phyloP scores from a whole-genome alignment of 1,140 invertebrate species.

The Scylla paramamosain region DNA sequence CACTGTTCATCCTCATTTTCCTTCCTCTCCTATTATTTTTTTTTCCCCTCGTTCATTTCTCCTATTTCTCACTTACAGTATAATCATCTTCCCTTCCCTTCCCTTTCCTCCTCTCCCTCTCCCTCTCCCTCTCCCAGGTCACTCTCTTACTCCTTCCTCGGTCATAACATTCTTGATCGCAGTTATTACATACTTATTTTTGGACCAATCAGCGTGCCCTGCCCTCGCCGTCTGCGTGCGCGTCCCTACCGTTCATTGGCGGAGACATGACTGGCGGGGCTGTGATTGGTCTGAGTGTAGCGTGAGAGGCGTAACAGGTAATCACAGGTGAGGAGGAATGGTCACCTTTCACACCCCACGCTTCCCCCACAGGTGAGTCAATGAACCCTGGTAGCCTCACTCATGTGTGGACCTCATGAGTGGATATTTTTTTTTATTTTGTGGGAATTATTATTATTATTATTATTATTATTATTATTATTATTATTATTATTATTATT shows the following conservation, averaged over 20 bases:
- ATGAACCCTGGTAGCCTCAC: background rate
- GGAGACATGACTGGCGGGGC: background rate
- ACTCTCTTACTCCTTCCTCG: background rate
- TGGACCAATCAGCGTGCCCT: background rate
- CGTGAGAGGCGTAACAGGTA: slow-evolving; percentile 25
- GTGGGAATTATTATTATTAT: background rate
- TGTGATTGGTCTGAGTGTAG: background rate
- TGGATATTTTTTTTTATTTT: background rate
- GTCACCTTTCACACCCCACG: background rate
- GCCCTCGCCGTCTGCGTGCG: background rate
- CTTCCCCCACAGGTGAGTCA: background rate
- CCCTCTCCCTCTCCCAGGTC: background rate
- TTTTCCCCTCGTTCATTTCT: background rate
- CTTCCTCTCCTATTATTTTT: background rate
- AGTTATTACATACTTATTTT: background rate
- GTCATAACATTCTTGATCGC: background rate
- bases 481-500: slow-evolving; percentile 35
- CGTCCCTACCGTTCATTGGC: background rate
- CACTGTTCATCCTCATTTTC: background rate
- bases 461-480: slow-evolving; percentile 49
- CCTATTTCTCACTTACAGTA: background rate
- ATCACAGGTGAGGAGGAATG: background rate
- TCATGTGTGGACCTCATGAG: too few relatives aligned
- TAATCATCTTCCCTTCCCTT: background rate
- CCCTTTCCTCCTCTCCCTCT: background rate